phyloP scores from a whole-genome alignment of 1,140 invertebrate species.

The Rhyacophila brunnea region DNA sequence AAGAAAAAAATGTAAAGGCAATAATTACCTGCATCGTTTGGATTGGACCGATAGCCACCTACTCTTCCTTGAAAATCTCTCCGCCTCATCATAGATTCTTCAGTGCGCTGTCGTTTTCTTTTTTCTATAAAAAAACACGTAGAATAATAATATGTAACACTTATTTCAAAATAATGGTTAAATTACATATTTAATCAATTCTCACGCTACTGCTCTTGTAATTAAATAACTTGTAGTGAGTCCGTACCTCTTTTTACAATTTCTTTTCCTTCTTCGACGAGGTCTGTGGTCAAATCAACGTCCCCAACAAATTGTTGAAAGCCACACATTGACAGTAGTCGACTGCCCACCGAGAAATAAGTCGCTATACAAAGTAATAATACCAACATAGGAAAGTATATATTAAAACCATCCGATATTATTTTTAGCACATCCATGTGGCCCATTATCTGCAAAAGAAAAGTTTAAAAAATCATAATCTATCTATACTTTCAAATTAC shows the following conservation, averaged over 20 bases:
- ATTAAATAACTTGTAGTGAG: too few relatives aligned
- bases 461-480: constrained; percentile 20
- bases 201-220: too few relatives aligned
- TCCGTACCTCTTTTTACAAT: constrained; percentile 84
- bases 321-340: constrained; percentile 83
- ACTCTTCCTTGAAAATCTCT: constrained; percentile 70
- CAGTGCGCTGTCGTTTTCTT: constrained; percentile 74
- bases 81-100: constrained; percentile 72
- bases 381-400: constrained; percentile 98
- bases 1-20: neutral
- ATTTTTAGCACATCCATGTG: constrained; percentile 98
- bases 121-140: constrained; percentile 62
- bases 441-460: constrained; percentile 87
- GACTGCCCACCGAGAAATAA: constrained; percentile 91
- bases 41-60: constrained; percentile 47
- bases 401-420: constrained; percentile 97
- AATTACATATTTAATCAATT: too few relatives aligned
- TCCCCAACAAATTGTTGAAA: constrained; percentile 96
- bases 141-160: too few relatives aligned
- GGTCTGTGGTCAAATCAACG: constrained; percentile 88
- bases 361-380: constrained; percentile 91
- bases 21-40: constrained; percentile 22
- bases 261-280: constrained; percentile 90
- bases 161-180: too few relatives aligned
- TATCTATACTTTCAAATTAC: too few relatives aligned